A percentile compares a stretch with the other conserved stretches of the same genome.
Evolutionary conservation across 1,140 invertebrate species (phyloP).

Genomic region (Pygmarrhopalites habei): DNA sequence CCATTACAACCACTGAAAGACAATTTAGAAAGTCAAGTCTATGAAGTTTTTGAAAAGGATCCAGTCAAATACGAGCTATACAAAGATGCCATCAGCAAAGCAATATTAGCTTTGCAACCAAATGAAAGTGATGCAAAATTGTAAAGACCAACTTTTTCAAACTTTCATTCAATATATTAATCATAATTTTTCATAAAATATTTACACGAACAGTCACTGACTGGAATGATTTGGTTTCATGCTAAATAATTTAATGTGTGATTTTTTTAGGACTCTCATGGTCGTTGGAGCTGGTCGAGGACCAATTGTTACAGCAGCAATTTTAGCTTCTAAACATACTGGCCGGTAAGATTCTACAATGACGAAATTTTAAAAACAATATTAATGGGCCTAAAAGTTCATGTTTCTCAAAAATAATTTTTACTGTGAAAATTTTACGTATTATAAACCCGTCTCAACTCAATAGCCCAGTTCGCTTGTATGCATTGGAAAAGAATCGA

Average conservation of each 20-base stretch:
- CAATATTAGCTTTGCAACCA: slow-evolving; percentile 51
- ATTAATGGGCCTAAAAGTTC: too few relatives aligned
- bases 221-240: too few relatives aligned
- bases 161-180: too few relatives aligned
- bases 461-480: too few relatives aligned
- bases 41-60: slow-evolving; percentile 98
- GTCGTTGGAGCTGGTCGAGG: slow-evolving; percentile 93
- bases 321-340: slow-evolving; percentile 72
- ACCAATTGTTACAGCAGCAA: slow-evolving; percentile 74
- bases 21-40: slow-evolving; percentile 90
- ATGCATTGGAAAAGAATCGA: slow-evolving; percentile 97
- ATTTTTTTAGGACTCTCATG: slow-evolving; percentile 61
- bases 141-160: too few relatives aligned
- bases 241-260: neutral
- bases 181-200: too few relatives aligned
- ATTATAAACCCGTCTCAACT: too few relatives aligned
- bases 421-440: too few relatives aligned
- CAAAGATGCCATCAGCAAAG: slow-evolving; percentile 70
- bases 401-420: too few relatives aligned
- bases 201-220: too few relatives aligned
- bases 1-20: slow-evolving; percentile 89
- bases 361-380: too few relatives aligned
- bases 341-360: too few relatives aligned
- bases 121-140: neutral
- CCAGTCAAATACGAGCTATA: slow-evolving; percentile 93